Percentiles rank a stretch among this genome's conserved stretches.
Evolutionary conservation across 1,140 invertebrate genomes (phyloP).

Genomic region (Pararge aegeria): DNA sequence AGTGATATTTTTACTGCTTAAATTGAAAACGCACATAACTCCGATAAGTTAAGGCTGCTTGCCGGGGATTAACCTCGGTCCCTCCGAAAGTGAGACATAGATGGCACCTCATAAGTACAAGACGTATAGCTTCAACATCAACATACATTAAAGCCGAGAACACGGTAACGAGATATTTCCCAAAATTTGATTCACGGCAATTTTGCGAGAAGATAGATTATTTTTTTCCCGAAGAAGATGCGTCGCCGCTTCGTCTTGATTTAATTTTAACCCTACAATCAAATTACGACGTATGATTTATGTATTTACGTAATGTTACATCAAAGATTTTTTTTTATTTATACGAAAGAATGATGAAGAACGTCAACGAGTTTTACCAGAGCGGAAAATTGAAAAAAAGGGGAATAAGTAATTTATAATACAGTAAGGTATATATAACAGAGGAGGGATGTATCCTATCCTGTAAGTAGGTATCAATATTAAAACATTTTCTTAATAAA

Average conservation of each 20-base stretch:
- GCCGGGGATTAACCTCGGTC: too few relatives aligned
- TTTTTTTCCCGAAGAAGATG: slow-evolving; percentile 28
- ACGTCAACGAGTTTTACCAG: neutral
- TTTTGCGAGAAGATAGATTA: slow-evolving; percentile 32
- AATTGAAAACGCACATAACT: too few relatives aligned
- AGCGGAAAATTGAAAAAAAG: neutral
- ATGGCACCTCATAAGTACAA: too few relatives aligned
- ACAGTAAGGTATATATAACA: too few relatives aligned
- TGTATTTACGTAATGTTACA: slow-evolving; percentile 22
- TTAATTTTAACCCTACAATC: slow-evolving; percentile 32
- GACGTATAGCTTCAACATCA: too few relatives aligned
- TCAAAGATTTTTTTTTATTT: slow-evolving; percentile 13
- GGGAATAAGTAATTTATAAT: too few relatives aligned
- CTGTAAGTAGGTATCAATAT: too few relatives aligned
- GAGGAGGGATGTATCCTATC: too few relatives aligned
- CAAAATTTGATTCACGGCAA: slow-evolving; percentile 40
- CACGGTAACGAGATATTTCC: slow-evolving; percentile 40
- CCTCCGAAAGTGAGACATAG: too few relatives aligned
- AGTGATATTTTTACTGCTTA: too few relatives aligned
- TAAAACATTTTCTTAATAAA: too few relatives aligned
- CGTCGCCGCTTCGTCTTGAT: slow-evolving; percentile 27
- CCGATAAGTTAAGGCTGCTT: too few relatives aligned
- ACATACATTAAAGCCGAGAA: slow-evolving; percentile 28
- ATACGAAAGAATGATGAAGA: slow-evolving; percentile 10
- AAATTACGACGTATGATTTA: slow-evolving; percentile 28